A percentile compares a stretch with the other conserved stretches of the same genome.
Evolutionary conservation across 2,888 invertebrate genomes (phyloP).

Genomic region (Caenorhabditis sp.): DNA sequence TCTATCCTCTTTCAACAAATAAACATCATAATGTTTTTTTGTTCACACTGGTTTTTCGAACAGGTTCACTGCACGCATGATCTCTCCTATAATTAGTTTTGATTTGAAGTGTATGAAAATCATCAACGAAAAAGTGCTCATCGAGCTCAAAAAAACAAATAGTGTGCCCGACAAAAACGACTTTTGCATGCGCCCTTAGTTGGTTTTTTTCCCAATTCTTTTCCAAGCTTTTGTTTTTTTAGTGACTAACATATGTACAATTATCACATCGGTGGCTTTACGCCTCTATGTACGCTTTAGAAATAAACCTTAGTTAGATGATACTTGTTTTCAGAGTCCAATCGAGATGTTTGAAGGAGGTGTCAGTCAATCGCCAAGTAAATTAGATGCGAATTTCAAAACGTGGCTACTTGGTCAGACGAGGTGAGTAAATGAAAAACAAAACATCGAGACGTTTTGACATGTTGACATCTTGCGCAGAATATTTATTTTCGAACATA

Average conservation of each 20-base stretch:
- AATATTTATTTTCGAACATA: slow-evolving; percentile 4
- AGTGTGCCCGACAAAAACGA: background rate
- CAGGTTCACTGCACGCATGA: background rate
- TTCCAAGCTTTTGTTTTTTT: slow-evolving; percentile 30
- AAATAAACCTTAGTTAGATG: background rate
- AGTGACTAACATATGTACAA: background rate
- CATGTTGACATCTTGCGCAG: slow-evolving; percentile 12
- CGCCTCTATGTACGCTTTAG: no score
- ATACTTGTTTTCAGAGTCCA: slow-evolving; percentile 59
- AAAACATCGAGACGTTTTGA: slow-evolving; percentile 15
- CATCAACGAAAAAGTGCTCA: no score
- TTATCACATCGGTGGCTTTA: background rate
- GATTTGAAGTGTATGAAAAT: background rate
- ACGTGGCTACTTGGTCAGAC: slow-evolving; percentile 70
- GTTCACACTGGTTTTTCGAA: background rate
- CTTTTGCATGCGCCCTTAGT: background rate
- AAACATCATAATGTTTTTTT: no score
- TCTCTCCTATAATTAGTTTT: background rate
- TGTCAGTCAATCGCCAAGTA: slow-evolving; percentile 69
- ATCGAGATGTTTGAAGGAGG: slow-evolving; percentile 72
- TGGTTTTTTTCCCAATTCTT: background rate
- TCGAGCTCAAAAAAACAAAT: no score
- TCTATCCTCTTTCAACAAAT: background rate
- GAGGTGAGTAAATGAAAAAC: slow-evolving; percentile 53
- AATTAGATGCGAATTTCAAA: slow-evolving; percentile 71